Conservation (phyloP, 2,113 vertebrate genomes). For the Carollia perspicillata region DNA sequence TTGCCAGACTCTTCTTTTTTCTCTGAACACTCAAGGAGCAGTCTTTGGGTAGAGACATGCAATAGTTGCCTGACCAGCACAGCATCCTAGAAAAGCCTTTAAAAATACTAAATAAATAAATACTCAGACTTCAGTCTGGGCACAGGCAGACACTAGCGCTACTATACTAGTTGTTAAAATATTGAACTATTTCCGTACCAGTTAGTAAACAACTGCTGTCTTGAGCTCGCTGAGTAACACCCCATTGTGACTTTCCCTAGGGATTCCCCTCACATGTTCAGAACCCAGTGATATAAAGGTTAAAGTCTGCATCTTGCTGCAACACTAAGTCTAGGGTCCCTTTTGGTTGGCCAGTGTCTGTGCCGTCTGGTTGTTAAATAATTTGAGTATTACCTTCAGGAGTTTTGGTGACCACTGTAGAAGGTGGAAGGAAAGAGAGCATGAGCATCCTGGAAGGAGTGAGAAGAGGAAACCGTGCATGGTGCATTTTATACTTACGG, state of each 20-base stretch:
- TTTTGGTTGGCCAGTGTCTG: not conserved
- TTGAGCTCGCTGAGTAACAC: not conserved
- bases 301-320: not conserved
- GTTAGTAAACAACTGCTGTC: not conserved
- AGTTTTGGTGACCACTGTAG: not conserved
- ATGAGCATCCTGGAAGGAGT: not conserved
- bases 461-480: not conserved
- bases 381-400: not conserved
- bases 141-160: not conserved
- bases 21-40: not conserved
- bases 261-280: not conserved
- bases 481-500: not conserved
- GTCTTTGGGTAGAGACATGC: not conserved
- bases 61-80: not conserved
- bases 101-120: not conserved
- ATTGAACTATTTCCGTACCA: not conserved
- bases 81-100: not conserved
- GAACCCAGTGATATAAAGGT: not conserved
- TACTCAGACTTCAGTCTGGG: not conserved
- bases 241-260: not conserved
- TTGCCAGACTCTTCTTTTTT: not conserved
- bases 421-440: not conserved
- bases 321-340: not conserved
- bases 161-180: not conserved
- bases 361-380: not conserved